Percentiles rank a stretch among this genome's conserved stretches.
These are phyloP conservation scores for Cephus cinctus DNA, from an alignment of 1,140 invertebrate species.

Conservation along the genomic window DNA sequence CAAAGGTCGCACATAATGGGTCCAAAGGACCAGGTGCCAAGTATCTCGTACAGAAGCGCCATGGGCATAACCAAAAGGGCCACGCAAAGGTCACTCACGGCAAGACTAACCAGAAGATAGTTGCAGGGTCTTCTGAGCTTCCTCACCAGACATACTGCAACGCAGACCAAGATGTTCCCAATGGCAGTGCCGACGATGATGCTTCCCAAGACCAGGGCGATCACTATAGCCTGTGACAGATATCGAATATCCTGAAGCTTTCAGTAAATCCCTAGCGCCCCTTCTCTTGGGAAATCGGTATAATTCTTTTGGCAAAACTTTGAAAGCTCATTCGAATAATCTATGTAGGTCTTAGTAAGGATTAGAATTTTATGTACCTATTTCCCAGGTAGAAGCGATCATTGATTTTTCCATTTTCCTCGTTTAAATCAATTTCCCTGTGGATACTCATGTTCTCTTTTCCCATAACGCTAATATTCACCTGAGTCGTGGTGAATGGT, in stretches of 20 bases:
- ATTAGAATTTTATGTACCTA: not conserved
- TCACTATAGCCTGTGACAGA: slow-evolving; percentile 62
- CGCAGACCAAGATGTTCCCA: slow-evolving; percentile 86
- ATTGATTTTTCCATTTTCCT: not conserved
- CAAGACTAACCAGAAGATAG: slow-evolving; percentile 87
- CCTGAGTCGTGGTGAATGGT: slow-evolving; percentile 48
- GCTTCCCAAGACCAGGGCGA: slow-evolving; percentile 69
- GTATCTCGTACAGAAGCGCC: slow-evolving; percentile 79
- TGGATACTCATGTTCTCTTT: too few species aligned
- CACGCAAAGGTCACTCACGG: slow-evolving; percentile 83
- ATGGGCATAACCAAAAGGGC: slow-evolving; percentile 82
- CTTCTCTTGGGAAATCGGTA: not conserved
- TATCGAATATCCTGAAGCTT: not conserved
- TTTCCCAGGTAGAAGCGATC: not conserved
- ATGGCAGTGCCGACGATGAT: slow-evolving; percentile 81
- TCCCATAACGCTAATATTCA: too few species aligned
- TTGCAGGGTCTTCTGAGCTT: slow-evolving; percentile 83
- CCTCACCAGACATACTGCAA: slow-evolving; percentile 83
- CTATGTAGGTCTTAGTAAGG: too few species aligned
- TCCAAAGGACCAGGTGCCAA: slow-evolving; percentile 83
- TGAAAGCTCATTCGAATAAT: too few species aligned
- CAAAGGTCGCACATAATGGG: slow-evolving; percentile 81
- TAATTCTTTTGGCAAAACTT: too few species aligned
- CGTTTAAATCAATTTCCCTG: too few species aligned
- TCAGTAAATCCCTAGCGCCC: not conserved